These are phyloP conservation scores for Helleia helle DNA, from an alignment of 2,888 invertebrate species.

Conservation along the genomic window DNA sequence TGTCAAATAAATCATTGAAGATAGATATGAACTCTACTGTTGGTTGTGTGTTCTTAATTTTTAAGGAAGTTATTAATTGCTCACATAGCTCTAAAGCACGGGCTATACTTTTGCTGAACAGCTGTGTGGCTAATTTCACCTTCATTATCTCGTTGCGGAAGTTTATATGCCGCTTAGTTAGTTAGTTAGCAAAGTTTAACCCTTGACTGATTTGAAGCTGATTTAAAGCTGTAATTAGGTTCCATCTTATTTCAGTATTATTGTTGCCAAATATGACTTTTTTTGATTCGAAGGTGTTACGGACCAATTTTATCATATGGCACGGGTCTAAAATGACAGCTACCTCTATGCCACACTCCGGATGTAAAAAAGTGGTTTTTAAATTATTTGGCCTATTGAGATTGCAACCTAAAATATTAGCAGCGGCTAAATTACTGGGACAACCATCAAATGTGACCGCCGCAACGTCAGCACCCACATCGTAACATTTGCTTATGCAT, in stretches of 20 bases:
- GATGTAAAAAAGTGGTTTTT: slow-evolving; percentile 2
- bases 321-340: slow-evolving; percentile 13
- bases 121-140: slow-evolving; percentile 16
- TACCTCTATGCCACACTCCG: slow-evolving; percentile 8
- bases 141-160: slow-evolving; percentile 21
- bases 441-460: slow-evolving; percentile 21
- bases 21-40: slow-evolving; percentile 15
- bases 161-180: too few relatives aligned
- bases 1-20: slow-evolving; percentile 16
- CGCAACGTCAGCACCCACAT: slow-evolving; percentile 18
- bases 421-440: too few relatives aligned
- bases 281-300: slow-evolving; percentile 18
- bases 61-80: slow-evolving; percentile 12
- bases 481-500: slow-evolving; percentile 17
- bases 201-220: slow-evolving; percentile 15
- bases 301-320: slow-evolving; percentile 17
- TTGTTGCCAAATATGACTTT: slow-evolving; percentile 12
- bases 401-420: slow-evolving; percentile 12
- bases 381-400: neutral
- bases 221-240: slow-evolving; percentile 13
- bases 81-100: slow-evolving; percentile 10
- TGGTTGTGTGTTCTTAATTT: slow-evolving; percentile 14
- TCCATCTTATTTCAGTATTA: slow-evolving; percentile 14
- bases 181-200: slow-evolving; percentile 18
- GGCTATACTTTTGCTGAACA: slow-evolving; percentile 16